These are phyloP conservation scores for Columba livia DNA, from an alignment of 2,113 vertebrate species.

Conservation along the genomic window DNA sequence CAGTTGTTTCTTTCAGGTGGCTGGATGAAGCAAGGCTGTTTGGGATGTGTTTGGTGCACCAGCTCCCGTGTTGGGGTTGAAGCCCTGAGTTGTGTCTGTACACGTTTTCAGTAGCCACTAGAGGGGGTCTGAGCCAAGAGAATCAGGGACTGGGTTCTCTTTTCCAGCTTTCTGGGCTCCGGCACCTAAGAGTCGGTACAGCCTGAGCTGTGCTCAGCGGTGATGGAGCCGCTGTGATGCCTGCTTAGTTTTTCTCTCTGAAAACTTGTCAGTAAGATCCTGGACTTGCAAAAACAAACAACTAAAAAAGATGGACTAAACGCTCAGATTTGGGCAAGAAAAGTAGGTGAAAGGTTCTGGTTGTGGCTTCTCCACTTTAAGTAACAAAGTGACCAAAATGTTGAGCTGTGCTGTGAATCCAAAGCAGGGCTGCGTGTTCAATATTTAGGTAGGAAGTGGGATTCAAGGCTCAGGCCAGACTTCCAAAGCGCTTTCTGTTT, in stretches of 20 bases:
- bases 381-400: background rate
- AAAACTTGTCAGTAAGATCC: background rate
- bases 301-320: background rate
- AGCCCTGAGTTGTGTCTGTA: background rate
- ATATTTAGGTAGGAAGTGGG: background rate
- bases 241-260: background rate
- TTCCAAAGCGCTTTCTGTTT: background rate
- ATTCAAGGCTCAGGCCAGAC: background rate
- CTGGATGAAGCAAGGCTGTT: background rate
- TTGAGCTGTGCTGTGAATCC: background rate
- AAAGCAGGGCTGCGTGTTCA: background rate
- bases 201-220: background rate
- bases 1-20: background rate
- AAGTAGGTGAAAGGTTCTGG: background rate
- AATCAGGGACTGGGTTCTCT: background rate
- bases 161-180: background rate
- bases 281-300: background rate
- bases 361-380: background rate
- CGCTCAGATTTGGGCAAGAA: background rate
- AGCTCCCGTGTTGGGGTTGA: background rate
- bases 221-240: background rate
- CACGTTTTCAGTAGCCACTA: background rate
- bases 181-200: background rate
- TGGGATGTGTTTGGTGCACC: background rate
- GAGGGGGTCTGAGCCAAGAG: constrained; percentile 39